Evolutionary conservation across 2,888 invertebrate genomes (phyloP).

Genomic region (Trisateles emortualis): DNA sequence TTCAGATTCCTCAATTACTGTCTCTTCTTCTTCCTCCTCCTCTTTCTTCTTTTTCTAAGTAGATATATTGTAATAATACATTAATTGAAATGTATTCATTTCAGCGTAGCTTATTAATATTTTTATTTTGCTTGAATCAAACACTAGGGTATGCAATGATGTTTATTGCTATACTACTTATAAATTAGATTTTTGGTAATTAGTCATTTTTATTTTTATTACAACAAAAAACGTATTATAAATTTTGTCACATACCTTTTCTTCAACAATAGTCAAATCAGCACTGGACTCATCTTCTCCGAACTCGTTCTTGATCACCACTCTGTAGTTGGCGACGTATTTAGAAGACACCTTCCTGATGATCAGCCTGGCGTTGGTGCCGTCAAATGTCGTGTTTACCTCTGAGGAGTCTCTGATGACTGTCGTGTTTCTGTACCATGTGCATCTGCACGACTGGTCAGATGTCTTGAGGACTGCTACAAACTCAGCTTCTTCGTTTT

Average conservation of each 20-base stretch:
- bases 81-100: too few relatives aligned
- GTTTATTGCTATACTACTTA: too few relatives aligned
- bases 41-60: conserved; percentile 86
- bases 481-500: conserved; percentile 92
- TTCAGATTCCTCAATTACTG: conserved; percentile 81
- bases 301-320: conserved; percentile 95
- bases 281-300: conserved; percentile 96
- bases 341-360: conserved; percentile 92
- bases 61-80: too few relatives aligned
- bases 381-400: conserved; percentile 93
- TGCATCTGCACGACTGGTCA: conserved; percentile 93
- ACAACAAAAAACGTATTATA: background rate
- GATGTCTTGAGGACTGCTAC: conserved; percentile 90
- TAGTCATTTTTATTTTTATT: background rate
- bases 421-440: conserved; percentile 94
- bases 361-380: conserved; percentile 92
- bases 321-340: conserved; percentile 93
- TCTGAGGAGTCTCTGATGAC: conserved; percentile 92
- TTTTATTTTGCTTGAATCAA: too few relatives aligned
- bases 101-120: background rate
- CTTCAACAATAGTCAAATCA: conserved; percentile 91
- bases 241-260: conserved; percentile 71
- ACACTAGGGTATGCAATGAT: too few relatives aligned
- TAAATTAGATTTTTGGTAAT: background rate
- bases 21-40: conserved; percentile 76